phyloP scores from a whole-genome alignment of 2,113 vertebrate species.

The Elgaria multicarinata region DNA sequence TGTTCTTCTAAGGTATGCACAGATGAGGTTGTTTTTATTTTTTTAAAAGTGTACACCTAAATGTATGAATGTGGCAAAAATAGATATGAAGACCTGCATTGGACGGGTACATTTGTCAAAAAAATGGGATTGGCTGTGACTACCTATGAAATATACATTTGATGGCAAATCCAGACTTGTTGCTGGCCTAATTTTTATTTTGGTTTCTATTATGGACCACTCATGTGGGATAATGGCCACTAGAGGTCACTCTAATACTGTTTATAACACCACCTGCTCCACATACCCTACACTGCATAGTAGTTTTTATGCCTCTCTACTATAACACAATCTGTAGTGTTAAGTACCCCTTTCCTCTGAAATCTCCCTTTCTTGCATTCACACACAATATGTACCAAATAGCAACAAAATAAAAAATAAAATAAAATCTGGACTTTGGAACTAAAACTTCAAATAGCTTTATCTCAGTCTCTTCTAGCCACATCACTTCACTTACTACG shows the following conservation, averaged over 20 bases:
- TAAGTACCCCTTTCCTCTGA: neutral
- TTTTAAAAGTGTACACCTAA: neutral
- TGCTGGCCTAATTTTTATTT: neutral
- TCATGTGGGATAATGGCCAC: neutral
- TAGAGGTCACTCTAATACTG: neutral
- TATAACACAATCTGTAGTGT: neutral
- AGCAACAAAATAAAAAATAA: neutral
- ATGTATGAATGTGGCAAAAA: neutral
- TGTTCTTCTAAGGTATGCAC: neutral
- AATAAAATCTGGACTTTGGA: neutral
- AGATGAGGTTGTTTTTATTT: too few species aligned
- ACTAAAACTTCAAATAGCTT: neutral
- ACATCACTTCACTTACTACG: too few species aligned
- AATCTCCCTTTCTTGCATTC: neutral
- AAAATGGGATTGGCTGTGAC: neutral
- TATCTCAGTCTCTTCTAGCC: neutral
- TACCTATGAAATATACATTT: neutral
- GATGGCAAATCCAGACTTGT: neutral
- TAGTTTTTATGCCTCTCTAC: neutral
- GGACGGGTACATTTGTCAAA: neutral
- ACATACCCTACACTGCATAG: neutral
- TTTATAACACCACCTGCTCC: neutral
- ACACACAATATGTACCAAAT: too few species aligned
- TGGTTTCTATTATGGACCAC: neutral
- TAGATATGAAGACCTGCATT: too few species aligned